phyloP scores from a whole-genome alignment of 2,888 invertebrate species.

The Marasmarcha lunaedactyla region DNA sequence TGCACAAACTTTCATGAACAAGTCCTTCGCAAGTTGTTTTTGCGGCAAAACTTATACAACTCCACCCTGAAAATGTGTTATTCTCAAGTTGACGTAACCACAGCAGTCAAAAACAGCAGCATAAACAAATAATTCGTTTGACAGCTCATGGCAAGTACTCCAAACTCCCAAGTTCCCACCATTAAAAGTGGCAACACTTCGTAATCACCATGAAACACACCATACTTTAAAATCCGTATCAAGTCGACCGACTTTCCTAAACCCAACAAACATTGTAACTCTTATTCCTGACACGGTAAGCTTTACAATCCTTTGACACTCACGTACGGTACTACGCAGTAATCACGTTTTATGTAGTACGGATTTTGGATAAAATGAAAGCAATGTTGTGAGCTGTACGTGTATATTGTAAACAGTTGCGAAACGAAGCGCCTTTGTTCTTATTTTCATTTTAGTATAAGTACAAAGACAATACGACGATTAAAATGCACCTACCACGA shows the following conservation, averaged over 20 bases:
- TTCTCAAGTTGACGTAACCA: too few species aligned
- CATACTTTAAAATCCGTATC: background rate
- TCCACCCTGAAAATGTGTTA: too few species aligned
- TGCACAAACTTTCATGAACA: too few species aligned
- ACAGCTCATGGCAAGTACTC: background rate
- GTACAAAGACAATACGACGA: background rate
- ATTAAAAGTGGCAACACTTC: background rate
- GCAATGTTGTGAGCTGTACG: background rate
- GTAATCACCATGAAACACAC: slow-evolving; percentile 1
- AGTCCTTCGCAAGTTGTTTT: too few species aligned
- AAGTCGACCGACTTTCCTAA: background rate
- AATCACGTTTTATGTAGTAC: background rate
- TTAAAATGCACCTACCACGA: too few species aligned
- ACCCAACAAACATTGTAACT: background rate
- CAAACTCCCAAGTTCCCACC: background rate
- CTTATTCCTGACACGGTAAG: background rate
- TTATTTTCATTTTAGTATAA: background rate
- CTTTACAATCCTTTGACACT: background rate
- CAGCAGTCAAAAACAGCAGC: background rate
- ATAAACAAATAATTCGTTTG: background rate
- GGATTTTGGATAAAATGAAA: background rate
- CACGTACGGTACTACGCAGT: background rate
- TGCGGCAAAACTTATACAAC: too few species aligned
- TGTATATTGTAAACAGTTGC: background rate
- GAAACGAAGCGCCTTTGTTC: background rate